phyloP scores from a whole-genome alignment of 2,888 invertebrate genomes.

The Drosophila recens region DNA sequence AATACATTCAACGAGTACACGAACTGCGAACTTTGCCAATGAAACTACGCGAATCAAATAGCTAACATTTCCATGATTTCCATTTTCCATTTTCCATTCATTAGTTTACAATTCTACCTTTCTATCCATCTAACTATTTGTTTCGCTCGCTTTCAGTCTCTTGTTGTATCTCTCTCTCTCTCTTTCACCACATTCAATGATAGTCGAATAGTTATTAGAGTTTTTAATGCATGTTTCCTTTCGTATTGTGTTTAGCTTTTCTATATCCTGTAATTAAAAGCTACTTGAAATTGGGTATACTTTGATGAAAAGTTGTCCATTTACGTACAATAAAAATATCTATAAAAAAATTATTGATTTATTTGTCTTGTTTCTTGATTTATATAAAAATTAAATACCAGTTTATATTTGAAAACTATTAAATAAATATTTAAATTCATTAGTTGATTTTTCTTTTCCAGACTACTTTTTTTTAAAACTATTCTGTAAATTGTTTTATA shows the following conservation, averaged over 20 bases:
- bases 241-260: not conserved
- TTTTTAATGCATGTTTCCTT: not conserved
- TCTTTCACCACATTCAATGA: not conserved
- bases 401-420: too few relatives aligned
- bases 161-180: not conserved
- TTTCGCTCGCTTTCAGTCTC: not conserved
- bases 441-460: too few relatives aligned
- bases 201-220: not conserved
- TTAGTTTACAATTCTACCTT: not conserved
- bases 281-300: not conserved
- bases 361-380: too few relatives aligned
- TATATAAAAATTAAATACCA: too few relatives aligned
- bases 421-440: too few relatives aligned
- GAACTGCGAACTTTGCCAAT: conserved; percentile 8
- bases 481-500: too few relatives aligned
- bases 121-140: not conserved
- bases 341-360: too few relatives aligned
- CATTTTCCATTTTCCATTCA: conserved; percentile 5
- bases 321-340: too few relatives aligned
- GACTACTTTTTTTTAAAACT: too few relatives aligned
- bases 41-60: conserved; percentile 8
- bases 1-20: not conserved
- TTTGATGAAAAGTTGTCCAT: too few relatives aligned
- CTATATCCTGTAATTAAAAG: not conserved
- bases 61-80: not conserved